Percentiles rank a stretch among this genome's conserved stretches.
phyloP scores from a whole-genome alignment of 2,888 invertebrate species.

The Brachycybe producta region DNA sequence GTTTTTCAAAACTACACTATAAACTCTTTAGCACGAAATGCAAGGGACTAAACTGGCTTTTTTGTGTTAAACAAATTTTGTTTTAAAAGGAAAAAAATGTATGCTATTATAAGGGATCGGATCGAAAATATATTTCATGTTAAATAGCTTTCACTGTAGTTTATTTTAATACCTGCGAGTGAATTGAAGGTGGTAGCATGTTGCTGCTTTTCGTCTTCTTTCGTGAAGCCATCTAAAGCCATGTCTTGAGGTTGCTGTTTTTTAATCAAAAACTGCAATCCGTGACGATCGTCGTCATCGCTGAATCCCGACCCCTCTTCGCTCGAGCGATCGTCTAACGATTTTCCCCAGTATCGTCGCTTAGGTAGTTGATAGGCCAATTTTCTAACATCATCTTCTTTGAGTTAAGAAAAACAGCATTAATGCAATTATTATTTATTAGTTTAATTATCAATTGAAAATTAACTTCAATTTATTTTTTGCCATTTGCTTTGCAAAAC shows the following conservation, averaged over 20 bases:
- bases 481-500: no score
- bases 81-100: no score
- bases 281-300: conserved; percentile 29
- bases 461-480: no score
- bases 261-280: conserved; percentile 65
- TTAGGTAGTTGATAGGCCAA: conserved; percentile 33
- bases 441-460: no score
- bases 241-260: conserved; percentile 70
- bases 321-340: background rate
- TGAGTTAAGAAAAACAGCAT: background rate
- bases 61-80: no score
- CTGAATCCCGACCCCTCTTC: conserved; percentile 16
- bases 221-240: conserved; percentile 69
- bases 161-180: conserved; percentile 57
- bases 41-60: no score
- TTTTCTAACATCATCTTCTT: conserved; percentile 28
- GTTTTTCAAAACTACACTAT: background rate
- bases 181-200: conserved; percentile 55
- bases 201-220: conserved; percentile 36
- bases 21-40: no score
- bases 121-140: no score
- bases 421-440: no score
- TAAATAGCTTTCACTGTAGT: no score
- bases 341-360: conserved; percentile 27
- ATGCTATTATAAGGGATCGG: no score